Evolutionary conservation across 2,888 invertebrate species (phyloP).

Genomic region (Tenthredo distinguenda): DNA sequence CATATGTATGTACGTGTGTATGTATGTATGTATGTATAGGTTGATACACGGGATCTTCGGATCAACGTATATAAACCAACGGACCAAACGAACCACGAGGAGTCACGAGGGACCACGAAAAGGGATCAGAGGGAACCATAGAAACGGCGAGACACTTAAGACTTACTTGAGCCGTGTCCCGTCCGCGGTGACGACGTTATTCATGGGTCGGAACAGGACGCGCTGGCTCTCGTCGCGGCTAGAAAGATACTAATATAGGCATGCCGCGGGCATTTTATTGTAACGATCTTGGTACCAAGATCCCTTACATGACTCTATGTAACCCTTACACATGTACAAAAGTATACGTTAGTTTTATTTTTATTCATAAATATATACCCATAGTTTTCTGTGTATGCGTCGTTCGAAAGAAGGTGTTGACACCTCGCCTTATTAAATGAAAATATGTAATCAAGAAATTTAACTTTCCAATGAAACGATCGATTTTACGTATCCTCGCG

Average conservation of each 20-base stretch:
- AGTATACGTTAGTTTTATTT: neutral
- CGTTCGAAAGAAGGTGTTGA: slow-evolving; percentile 40
- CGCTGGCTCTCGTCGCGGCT: slow-evolving; percentile 88
- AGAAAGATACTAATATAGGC: slow-evolving; percentile 77
- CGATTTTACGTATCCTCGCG: neutral
- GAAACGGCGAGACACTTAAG: slow-evolving; percentile 68
- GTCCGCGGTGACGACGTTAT: slow-evolving; percentile 85
- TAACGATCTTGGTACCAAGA: slow-evolving; percentile 28
- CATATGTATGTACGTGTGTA: neutral
- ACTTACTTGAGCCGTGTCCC: slow-evolving; percentile 88
- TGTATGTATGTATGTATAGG: neutral
- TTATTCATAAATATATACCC: neutral
- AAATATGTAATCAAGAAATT: neutral
- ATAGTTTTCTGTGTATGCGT: neutral
- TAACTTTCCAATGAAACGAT: neutral
- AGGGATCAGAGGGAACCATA: slow-evolving; percentile 55
- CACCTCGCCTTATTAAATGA: slow-evolving; percentile 6
- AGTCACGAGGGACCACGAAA: slow-evolving; percentile 35
- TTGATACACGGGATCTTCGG: neutral
- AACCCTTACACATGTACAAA: neutral
- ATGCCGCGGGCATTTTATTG: slow-evolving; percentile 66
- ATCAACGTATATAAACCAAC: neutral
- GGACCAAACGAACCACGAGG: slow-evolving; percentile 32
- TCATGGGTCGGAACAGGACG: slow-evolving; percentile 87
- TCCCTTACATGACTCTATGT: slow-evolving; percentile 1